A percentile compares a stretch with the other conserved stretches of the same genome.
Evolutionary conservation across 2,888 invertebrate genomes (phyloP).

Genomic region (Pristionchus exspectatus): DNA sequence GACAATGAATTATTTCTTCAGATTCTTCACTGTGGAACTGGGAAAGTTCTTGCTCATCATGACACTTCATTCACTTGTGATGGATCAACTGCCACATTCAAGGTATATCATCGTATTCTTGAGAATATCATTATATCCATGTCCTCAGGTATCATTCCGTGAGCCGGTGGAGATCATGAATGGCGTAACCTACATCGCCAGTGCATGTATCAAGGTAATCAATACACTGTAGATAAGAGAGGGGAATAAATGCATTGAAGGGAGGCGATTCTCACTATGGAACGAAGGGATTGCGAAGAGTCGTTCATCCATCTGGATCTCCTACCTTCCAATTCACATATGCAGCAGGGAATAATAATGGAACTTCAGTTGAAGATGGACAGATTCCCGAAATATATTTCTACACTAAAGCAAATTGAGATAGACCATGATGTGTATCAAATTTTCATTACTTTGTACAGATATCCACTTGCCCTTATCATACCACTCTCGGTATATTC

Average conservation of each 20-base stretch:
- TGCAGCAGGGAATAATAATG: slow-evolving; percentile 88
- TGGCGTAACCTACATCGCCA: slow-evolving; percentile 88
- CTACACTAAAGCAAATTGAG: slow-evolving; percentile 78
- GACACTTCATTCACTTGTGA: slow-evolving; percentile 88
- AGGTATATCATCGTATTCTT: slow-evolving; percentile 14
- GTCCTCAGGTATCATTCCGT: slow-evolving; percentile 83
- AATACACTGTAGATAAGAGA: too few species aligned
- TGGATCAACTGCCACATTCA: slow-evolving; percentile 88
- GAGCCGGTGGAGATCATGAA: slow-evolving; percentile 89
- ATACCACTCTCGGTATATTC: slow-evolving; percentile 21
- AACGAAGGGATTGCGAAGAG: slow-evolving; percentile 87
- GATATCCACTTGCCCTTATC: not conserved
- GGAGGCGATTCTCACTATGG: slow-evolving; percentile 92
- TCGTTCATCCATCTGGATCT: slow-evolving; percentile 86
- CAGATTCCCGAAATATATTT: slow-evolving; percentile 92
- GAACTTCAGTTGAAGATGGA: slow-evolving; percentile 90
- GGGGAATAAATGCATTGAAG: too few species aligned
- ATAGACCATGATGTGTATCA: not conserved
- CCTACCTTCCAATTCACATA: slow-evolving; percentile 85
- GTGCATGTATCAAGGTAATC: slow-evolving; percentile 88
- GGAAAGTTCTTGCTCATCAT: slow-evolving; percentile 86
- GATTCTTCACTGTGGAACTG: slow-evolving; percentile 87
- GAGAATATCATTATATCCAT: not conserved
- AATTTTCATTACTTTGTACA: slow-evolving; percentile 19
- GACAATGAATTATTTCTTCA: slow-evolving; percentile 64